These are phyloP conservation scores for Sitta europaea DNA, from an alignment of 2,113 vertebrate species.

Conservation along the genomic window DNA sequence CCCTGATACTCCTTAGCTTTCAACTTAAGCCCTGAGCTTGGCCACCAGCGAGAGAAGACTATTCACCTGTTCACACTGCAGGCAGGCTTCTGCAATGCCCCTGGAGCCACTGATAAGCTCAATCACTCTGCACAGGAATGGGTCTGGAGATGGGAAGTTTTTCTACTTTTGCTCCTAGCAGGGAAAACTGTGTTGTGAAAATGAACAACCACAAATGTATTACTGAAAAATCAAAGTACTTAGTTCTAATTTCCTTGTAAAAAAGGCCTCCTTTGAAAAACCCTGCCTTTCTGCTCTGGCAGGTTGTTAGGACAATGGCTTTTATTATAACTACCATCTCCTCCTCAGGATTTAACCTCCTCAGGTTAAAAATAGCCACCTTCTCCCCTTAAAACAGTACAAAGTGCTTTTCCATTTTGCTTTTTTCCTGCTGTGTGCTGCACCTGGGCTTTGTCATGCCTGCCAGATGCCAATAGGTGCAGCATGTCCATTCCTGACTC, in stretches of 20 bases:
- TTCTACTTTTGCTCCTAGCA: conserved; percentile 25
- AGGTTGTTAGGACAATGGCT: not conserved
- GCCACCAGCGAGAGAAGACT: no score
- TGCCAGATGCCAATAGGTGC: not conserved
- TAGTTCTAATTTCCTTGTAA: not conserved
- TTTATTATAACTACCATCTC: not conserved
- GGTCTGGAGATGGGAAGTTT: not conserved
- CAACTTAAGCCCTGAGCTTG: no score
- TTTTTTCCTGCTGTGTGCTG: not conserved
- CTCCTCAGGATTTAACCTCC: not conserved
- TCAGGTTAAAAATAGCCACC: not conserved
- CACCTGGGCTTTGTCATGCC: not conserved
- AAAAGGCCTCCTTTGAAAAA: not conserved
- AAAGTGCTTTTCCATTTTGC: not conserved
- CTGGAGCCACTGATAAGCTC: no score
- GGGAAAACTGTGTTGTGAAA: not conserved
- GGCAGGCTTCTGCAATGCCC: no score
- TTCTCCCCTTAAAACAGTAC: not conserved
- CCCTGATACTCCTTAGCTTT: no score
- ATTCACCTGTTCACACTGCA: no score
- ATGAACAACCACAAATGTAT: not conserved
- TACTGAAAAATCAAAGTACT: conserved; percentile 12
- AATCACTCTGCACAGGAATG: no score
- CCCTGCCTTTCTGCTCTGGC: not conserved
- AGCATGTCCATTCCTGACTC: not conserved